phyloP scores from a whole-genome alignment of 1,140 invertebrate genomes.

The Wasmannia auropunctata region DNA sequence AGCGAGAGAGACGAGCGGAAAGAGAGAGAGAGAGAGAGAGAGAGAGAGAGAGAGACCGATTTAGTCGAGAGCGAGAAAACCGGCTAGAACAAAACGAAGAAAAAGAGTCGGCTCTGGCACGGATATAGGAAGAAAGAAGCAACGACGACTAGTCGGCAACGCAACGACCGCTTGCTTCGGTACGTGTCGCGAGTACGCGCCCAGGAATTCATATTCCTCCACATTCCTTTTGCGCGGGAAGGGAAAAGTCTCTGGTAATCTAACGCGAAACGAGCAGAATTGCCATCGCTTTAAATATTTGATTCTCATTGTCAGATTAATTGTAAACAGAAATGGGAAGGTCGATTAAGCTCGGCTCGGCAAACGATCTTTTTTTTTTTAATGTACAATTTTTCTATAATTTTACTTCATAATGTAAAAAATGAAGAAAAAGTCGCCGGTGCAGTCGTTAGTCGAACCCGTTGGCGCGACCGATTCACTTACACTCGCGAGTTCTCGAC shows the following conservation, averaged over 20 bases:
- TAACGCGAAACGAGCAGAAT: background rate
- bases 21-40: background rate
- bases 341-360: background rate
- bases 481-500: background rate
- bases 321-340: background rate
- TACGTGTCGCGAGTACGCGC: background rate
- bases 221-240: background rate
- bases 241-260: background rate
- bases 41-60: constrained; percentile 23
- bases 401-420: background rate
- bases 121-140: constrained; percentile 36
- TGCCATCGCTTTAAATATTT: background rate
- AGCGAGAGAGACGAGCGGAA: background rate
- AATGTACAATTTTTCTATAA: background rate
- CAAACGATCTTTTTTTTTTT: background rate
- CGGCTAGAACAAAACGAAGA: constrained; percentile 4
- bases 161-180: background rate
- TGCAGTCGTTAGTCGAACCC: background rate
- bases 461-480: background rate
- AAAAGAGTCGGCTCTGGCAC: constrained; percentile 3
- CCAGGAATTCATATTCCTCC: constrained; percentile 18
- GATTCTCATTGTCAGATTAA: background rate
- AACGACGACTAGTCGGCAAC: constrained; percentile 6
- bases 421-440: background rate
- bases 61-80: constrained; percentile 20